Evolutionary conservation across 1,140 invertebrate genomes (phyloP).

Genomic region (Penaeus indicus): DNA sequence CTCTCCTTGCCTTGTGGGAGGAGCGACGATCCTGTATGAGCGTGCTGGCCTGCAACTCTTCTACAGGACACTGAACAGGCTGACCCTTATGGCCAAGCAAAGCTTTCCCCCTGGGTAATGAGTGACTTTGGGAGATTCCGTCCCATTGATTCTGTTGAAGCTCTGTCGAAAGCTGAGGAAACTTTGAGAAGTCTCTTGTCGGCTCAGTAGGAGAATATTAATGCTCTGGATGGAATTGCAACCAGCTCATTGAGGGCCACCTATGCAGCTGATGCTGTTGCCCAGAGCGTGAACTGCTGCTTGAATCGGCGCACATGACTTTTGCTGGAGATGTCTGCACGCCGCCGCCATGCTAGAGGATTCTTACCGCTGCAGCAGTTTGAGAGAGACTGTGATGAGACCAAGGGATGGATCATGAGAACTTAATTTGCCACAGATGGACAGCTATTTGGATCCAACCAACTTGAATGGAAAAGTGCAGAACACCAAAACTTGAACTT

Average conservation of each 20-base stretch:
- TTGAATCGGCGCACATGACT: slow-evolving; percentile 88
- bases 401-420: slow-evolving; percentile 99
- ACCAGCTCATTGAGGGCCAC: slow-evolving; percentile 94
- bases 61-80: slow-evolving; percentile 97
- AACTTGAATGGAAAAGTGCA: slow-evolving; percentile 99
- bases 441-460: slow-evolving; percentile 97
- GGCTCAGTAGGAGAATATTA: slow-evolving; percentile 98
- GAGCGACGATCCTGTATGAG: slow-evolving; percentile 96
- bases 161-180: slow-evolving; percentile 98
- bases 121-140: slow-evolving; percentile 98
- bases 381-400: slow-evolving; percentile 98
- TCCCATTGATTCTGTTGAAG: slow-evolving; percentile 96
- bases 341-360: slow-evolving; percentile 88
- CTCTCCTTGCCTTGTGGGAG: slow-evolving; percentile 92
- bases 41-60: slow-evolving; percentile 98
- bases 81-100: slow-evolving; percentile 98
- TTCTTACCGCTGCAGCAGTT: slow-evolving; percentile 95
- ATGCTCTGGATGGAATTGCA: slow-evolving; percentile 97
- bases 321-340: slow-evolving; percentile 88
- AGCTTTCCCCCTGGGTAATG: slow-evolving; percentile 96
- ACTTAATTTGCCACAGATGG: slow-evolving; percentile 98
- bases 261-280: slow-evolving; percentile 98
- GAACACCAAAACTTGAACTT: slow-evolving; percentile 99
- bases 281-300: slow-evolving; percentile 86
- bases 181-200: slow-evolving; percentile 98